A percentile compares a stretch with the other conserved stretches of the same genome.
Conservation (phyloP, 1,140 invertebrate species). For the Nebria ingens region DNA sequence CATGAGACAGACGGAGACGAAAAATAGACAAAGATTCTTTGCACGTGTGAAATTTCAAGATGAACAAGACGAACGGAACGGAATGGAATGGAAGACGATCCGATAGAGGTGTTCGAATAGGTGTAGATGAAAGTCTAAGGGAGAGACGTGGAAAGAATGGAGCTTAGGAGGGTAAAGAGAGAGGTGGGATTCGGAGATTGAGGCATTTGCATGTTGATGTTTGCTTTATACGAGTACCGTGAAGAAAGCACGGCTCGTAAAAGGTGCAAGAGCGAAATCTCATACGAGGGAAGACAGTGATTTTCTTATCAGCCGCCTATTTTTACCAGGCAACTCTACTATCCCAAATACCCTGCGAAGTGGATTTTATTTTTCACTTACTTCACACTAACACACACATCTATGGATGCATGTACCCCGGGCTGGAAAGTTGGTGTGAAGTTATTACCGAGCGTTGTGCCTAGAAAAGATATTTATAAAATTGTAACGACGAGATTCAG, state of each 20-base stretch:
- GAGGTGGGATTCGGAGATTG: not conserved
- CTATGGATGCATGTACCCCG: no score
- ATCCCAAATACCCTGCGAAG: not conserved
- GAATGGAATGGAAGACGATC: no score
- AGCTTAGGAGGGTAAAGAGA: no score
- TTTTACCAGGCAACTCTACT: not conserved
- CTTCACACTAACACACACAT: no score
- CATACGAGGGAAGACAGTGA: slow-evolving; percentile 4
- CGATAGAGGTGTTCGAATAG: no score
- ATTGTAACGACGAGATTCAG: no score
- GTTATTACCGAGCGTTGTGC: not conserved
- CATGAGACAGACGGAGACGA: no score
- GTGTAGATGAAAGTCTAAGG: no score
- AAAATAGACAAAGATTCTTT: no score
- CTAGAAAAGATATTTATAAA: not conserved
- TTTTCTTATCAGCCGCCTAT: slow-evolving; percentile 6
- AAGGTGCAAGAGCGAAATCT: slow-evolving; percentile 2
- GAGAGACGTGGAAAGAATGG: no score
- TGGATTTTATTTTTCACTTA: slow-evolving; percentile 6
- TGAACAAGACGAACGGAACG: no score
- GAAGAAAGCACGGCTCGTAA: not conserved
- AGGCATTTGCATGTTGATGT: slow-evolving; percentile 9
- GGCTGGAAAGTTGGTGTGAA: not conserved
- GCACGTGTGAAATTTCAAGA: no score
- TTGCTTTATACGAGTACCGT: not conserved